Conservation (phyloP, 1,140 invertebrate genomes). For the Lucilia sericata region DNA sequence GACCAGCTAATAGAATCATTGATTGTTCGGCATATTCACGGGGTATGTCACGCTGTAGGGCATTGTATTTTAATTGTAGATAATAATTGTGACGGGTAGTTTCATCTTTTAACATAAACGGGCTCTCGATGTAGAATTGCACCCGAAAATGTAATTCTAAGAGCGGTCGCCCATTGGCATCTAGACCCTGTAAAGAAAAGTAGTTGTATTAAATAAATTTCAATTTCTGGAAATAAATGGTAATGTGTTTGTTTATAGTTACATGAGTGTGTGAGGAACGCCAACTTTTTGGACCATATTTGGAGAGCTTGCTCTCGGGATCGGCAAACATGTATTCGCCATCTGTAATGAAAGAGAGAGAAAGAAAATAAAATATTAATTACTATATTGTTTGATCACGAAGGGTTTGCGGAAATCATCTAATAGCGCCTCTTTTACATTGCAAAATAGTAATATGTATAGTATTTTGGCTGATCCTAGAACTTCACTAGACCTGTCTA, state of each 20-base stretch:
- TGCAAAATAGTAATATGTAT: too few species aligned
- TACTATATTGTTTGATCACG: too few species aligned
- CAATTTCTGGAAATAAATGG: not conserved
- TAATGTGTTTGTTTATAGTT: slow-evolving; percentile 68
- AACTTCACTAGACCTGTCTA: too few species aligned
- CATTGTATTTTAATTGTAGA: slow-evolving; percentile 91
- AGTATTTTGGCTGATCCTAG: too few species aligned
- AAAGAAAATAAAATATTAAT: not conserved
- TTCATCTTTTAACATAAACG: slow-evolving; percentile 87
- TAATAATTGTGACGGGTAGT: slow-evolving; percentile 93
- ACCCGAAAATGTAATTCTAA: slow-evolving; percentile 92
- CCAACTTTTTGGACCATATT: slow-evolving; percentile 96
- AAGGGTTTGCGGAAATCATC: too few species aligned
- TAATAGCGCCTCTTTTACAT: too few species aligned
- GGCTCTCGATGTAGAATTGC: slow-evolving; percentile 94
- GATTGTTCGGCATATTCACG: slow-evolving; percentile 77
- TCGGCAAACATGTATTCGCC: slow-evolving; percentile 95
- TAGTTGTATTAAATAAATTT: not conserved
- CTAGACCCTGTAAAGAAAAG: slow-evolving; percentile 79
- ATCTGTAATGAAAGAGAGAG: slow-evolving; percentile 75
- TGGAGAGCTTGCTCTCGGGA: slow-evolving; percentile 92
- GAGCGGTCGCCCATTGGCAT: slow-evolving; percentile 88
- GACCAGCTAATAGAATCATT: slow-evolving; percentile 83
- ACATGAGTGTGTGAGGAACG: slow-evolving; percentile 92
- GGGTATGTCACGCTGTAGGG: slow-evolving; percentile 77